Base-by-base conservation (phyloP, 1,140 invertebrate species). In the Diorhabda elongata region DNA sequence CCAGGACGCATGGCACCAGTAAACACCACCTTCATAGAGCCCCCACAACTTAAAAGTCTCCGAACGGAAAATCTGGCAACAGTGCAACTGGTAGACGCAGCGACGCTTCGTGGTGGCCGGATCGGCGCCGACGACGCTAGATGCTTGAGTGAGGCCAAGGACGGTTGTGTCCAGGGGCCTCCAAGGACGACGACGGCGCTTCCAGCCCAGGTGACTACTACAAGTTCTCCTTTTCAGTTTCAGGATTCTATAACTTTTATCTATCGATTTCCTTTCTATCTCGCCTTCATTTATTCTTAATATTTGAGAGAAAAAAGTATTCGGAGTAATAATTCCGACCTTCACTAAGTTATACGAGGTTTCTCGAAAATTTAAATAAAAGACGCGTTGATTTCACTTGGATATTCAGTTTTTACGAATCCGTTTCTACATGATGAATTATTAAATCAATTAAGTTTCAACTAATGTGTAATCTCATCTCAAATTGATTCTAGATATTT, bases 131-230 rank as follows among this genome's bases (percentile, higher is more conserved):
- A 58, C 43, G 57, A 11, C 57, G 42, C 26, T 26, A 26, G 26
- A 26, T 26, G 26, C 26, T 26, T 26, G 26, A 26, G 5, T 8
- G 65, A 66, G 65, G 65, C 65, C 65, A 66, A 66, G 65, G 65
- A 66, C 65, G 43, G 9, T 57, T 41, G 52, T 66, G 65, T 66
- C 65, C 58, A 57, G 58, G 69, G 58, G 64, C 64, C 58, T 52
- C 43, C 64, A 62, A 57, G 63, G 69, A 52, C 47, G 47, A 2
- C 47, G 47, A 2, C 47, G 47, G 6, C 3, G 47, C 4, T 52
- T 52, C 4, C 47, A 52, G 9, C 64, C 44, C 62, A 64, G 58
- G 63, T 66, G 58, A 61, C 58, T 59, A 59, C 58, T 52, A 52
- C 47, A n/a, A 52, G 47, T 52, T 52, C 47, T 52, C n/a, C 47